Conservation (phyloP, 2,888 invertebrate species). For the Tetranychus piercei region DNA sequence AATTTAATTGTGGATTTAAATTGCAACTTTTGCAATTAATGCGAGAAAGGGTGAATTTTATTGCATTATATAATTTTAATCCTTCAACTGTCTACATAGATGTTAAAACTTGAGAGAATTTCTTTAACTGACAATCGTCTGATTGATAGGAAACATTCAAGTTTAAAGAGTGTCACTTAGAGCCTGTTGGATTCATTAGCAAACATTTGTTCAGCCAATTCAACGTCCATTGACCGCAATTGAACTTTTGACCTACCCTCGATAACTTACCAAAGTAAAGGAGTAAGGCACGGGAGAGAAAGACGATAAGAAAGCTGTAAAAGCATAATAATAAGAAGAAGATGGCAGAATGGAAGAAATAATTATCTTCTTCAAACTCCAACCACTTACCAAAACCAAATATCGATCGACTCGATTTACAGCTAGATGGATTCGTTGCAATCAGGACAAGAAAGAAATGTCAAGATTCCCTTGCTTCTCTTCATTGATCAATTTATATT, state of each 20-base stretch:
- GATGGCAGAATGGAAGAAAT: not conserved
- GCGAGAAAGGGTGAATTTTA: no score
- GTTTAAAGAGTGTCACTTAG: no score
- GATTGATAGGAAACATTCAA: no score
- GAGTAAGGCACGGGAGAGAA: not conserved
- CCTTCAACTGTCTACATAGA: no score
- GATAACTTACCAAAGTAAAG: not conserved
- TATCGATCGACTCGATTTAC: not conserved
- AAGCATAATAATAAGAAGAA: no score
- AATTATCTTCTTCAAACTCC: not conserved
- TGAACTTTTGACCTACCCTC: constrained; percentile 1
- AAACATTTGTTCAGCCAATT: not conserved
- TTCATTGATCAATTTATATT: not conserved
- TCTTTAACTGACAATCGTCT: no score
- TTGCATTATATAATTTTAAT: no score
- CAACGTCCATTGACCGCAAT: not conserved
- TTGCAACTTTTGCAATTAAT: no score
- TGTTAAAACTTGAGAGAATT: no score
- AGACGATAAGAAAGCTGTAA: not conserved
- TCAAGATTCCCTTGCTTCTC: not conserved
- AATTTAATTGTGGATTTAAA: no score
- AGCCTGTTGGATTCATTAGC: not conserved
- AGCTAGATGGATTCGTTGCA: not conserved
- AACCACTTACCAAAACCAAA: not conserved
- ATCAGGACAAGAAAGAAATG: not conserved